Evolutionary conservation across 2,113 vertebrate species (phyloP).

Genomic region (Chlorodrepanis virens): DNA sequence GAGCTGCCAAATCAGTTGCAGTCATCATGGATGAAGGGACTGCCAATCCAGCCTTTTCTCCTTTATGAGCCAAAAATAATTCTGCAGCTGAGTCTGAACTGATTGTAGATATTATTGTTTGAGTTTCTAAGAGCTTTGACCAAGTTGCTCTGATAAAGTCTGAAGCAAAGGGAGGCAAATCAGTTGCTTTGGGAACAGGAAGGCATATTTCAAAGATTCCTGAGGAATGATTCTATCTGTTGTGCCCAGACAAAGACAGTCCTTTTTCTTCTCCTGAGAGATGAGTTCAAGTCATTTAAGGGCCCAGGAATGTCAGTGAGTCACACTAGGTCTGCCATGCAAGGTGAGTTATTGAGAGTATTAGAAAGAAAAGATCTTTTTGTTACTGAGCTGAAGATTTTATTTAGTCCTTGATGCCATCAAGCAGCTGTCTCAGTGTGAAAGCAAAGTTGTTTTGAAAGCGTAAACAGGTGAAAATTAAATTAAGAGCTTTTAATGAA

Average conservation of each 20-base stretch:
- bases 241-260: constrained; percentile 44
- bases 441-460: constrained; percentile 27
- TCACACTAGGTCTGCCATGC: constrained; percentile 6
- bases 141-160: constrained; percentile 36
- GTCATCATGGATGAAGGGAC: constrained; percentile 4
- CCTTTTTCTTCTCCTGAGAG: constrained; percentile 44
- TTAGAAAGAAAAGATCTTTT: constrained; percentile 6
- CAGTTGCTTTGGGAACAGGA: constrained; percentile 34
- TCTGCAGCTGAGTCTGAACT: constrained; percentile 36
- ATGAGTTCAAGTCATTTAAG: constrained; percentile 44
- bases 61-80: constrained; percentile 42
- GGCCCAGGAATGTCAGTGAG: constrained; percentile 29
- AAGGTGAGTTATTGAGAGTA: constrained; percentile 35
- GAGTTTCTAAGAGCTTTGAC: constrained; percentile 39
- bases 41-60: neutral
- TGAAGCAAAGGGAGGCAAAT: constrained; percentile 22
- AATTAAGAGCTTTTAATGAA: constrained; percentile 40
- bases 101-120: constrained; percentile 30
- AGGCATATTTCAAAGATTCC: constrained; percentile 45
- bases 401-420: neutral
- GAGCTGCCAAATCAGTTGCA: constrained; percentile 48
- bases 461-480: constrained; percentile 35
- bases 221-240: constrained; percentile 33
- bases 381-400: constrained; percentile 18
- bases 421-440: neutral